Evolutionary conservation across 1,140 invertebrate genomes (phyloP), one percentile per base, ranked within the genome.

Genomic region (honey bee (Apis mellifera)): DNA sequence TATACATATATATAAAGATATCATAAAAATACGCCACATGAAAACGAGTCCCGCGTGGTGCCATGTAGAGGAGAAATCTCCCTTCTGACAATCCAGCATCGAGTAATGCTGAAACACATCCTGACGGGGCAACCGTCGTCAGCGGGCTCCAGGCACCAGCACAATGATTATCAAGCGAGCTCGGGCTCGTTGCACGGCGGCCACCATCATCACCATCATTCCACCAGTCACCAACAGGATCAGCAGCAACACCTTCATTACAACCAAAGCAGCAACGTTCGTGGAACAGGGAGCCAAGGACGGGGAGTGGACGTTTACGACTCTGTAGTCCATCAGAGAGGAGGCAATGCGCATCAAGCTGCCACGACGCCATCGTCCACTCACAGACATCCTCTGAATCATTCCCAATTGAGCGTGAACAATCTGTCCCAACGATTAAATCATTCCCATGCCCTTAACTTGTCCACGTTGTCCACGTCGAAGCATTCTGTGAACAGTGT

Each of bases 401-500:
- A 94, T 59, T 93, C 93, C 9, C 93, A 94, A 76, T 84, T 93
- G 23, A 94, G 93, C 84, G 92, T 94, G 17, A 94, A 94, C 83
- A 94, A 94, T 74, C 83, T 94, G 9, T 93, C 92, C 4, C 93
- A 94, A 64, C 83, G 92, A 75, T 66, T 94, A 50, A 93, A 93
- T 66, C 91, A 94, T 64, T 92, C 92, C 75, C 95, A 96, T 77
- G 95, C 95, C 9, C 94, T 97, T 60, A 97, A 97, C 92, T 95
- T 97, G 26, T 96, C 96, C 52, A 96, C 96, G 7, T 92, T 97
- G 48, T 95, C 94, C 75, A 94, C 94, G 15, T 96, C 96, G 2
- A 97, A 97, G 90, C 96, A 97, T 87, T 97, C 96, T 21, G 95
- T 97, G n/a, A 96, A 96, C 59, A 96, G 96, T 52, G 95, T 95